Base-by-base conservation (phyloP, 2,888 invertebrate genomes). In the Drosophila cognata region DNA sequence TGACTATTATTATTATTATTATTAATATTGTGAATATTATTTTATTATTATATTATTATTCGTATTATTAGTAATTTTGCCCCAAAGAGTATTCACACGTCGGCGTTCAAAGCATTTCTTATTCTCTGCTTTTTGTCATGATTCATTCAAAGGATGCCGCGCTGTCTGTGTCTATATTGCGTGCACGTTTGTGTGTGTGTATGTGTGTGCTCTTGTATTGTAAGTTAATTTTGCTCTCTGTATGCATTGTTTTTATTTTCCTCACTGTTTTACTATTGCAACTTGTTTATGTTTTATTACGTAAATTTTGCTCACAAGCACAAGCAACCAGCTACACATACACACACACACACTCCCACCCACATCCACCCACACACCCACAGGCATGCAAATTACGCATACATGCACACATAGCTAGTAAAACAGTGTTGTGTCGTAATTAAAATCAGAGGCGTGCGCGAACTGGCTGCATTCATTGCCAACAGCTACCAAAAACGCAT, bases 381-480 rank as follows among this genome's bases (percentile, higher is more conserved):
- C 36, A 41, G 8, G 56, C 36, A 31, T 31, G n/a, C 16, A 41
- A 35, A 55, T 25, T 7, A 36, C 35, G 46, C 63, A 36, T 41
- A 55, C 55, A 63, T 46, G 60, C 29, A 56, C 13, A 53, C 18
- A 51, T 25, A 31, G 29, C 46, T 16, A 46, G 41, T 57, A 7
- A 46, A 46, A 53, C 28, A 11, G 46, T 55, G 55, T 75, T 71
- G 70, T 88, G 86, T 86, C 77, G 87, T 88, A 88, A 88, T 84
- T 88, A 83, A 76, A 84, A 84, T 79, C 78, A 77, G 78, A 88
- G 84, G 87, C 78, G 80, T 77, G 80, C 82, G 80, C 81, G 74
- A 82, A 81, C 77, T 60, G 67, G 72, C 72, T 86, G 74, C 81
- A 84, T 84, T 84, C 84, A 84, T 85, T 84, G 85, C 84, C 86